Evolutionary conservation across 2,888 invertebrate genomes (phyloP).

Genomic region (Sphaerophoria taeniata): DNA sequence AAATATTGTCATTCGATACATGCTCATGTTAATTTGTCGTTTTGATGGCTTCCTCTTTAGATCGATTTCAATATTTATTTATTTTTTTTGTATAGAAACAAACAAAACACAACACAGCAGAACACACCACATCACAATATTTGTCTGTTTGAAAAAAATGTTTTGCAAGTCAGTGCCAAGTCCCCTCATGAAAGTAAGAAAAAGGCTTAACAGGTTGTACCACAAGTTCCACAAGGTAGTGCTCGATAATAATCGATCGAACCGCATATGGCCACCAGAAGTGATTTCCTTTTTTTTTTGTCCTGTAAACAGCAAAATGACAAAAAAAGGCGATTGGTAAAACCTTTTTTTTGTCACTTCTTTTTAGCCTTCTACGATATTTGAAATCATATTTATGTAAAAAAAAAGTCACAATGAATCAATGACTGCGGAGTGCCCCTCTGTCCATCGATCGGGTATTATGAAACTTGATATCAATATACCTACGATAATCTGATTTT

Average conservation of each 20-base stretch:
- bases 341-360: conserved; percentile 46
- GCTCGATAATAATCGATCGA: conserved; percentile 77
- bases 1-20: conserved; percentile 67
- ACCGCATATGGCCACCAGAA: conserved; percentile 75
- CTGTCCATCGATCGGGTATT: conserved; percentile 60
- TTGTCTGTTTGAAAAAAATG: conserved; percentile 54
- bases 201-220: conserved; percentile 77
- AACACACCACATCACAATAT: conserved; percentile 44
- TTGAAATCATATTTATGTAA: conserved; percentile 1
- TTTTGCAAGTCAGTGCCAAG: not conserved
- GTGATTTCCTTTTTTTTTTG: conserved; percentile 74
- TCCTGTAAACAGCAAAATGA: conserved; percentile 56
- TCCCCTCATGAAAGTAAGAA: conserved; percentile 34
- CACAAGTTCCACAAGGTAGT: conserved; percentile 75
- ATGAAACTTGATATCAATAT: conserved; percentile 64
- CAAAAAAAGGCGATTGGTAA: conserved; percentile 19
- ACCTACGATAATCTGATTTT: conserved; percentile 53
- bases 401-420: conserved; percentile 48
- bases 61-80: conserved; percentile 83
- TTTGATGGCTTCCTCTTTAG: conserved; percentile 83
- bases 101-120: not conserved
- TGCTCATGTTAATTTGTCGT: conserved; percentile 75
- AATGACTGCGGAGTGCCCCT: not conserved
- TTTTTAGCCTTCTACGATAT: conserved; percentile 62
- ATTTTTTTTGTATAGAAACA: conserved; percentile 59